A percentile compares a stretch with the other conserved stretches of the same genome.
Evolutionary conservation across 2,888 invertebrate genomes (phyloP).

Genomic region (Prenolepis imparis): DNA sequence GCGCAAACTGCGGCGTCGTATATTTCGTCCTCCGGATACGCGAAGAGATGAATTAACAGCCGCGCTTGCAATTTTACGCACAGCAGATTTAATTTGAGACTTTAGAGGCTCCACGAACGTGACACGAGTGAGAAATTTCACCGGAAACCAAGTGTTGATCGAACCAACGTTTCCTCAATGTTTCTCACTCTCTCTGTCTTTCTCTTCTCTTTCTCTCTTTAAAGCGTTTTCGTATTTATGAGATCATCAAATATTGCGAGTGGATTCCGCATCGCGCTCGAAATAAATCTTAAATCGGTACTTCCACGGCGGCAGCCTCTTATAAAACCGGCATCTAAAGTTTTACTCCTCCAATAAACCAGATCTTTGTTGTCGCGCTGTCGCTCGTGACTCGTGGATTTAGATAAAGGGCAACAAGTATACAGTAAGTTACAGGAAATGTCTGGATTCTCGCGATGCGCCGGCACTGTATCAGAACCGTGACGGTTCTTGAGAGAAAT

Average conservation of each 20-base stretch:
- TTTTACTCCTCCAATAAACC: constrained; percentile 40
- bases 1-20: constrained; percentile 8
- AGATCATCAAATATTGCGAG: background rate
- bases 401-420: constrained; percentile 43
- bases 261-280: background rate
- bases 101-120: constrained; percentile 11
- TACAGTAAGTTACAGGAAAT: constrained; percentile 33
- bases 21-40: background rate
- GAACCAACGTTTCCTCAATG: background rate
- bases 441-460: constrained; percentile 26
- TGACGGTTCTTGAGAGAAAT: constrained; percentile 60
- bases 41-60: constrained; percentile 44
- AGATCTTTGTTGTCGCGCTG: constrained; percentile 38
- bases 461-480: constrained; percentile 16
- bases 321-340: constrained; percentile 25
- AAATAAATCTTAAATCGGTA: constrained; percentile 35
- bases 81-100: constrained; percentile 26
- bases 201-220: background rate
- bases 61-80: constrained; percentile 16
- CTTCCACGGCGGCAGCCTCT: background rate
- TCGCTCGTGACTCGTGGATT: constrained; percentile 39
- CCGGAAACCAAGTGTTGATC: constrained; percentile 31
- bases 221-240: constrained; percentile 22
- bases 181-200: too few relatives aligned
- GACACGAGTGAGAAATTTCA: constrained; percentile 21